Evolutionary conservation across 2,113 vertebrate genomes (phyloP), one percentile per base, ranked within the genome.

Genomic region (Edolisoma coerulescens): DNA sequence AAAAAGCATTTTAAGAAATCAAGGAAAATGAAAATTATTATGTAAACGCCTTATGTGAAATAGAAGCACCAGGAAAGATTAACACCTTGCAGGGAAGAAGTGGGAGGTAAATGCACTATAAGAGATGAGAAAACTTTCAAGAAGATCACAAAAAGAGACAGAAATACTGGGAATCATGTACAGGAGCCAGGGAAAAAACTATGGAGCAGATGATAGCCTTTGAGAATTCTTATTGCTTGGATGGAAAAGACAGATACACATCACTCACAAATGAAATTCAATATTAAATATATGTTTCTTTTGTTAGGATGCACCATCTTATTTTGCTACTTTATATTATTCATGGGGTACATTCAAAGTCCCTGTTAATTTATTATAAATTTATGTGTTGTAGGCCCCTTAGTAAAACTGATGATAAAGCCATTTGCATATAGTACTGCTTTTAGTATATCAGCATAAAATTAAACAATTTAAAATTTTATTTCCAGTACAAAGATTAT

Each of bases 81-180:
- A 96, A 88, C 82, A 97, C 75, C 75, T 85, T 96, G 37, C 47
- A 76, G 35, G 70, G 60, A 94, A 95, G 30, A 45, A 94, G 70
- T 60, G 57, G 91, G 85, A 96, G 86, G 86, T 28, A 95, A 95
- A 69, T 42, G 26, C 76, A 91, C 45, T 76, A 3, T 19, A 69
- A 68, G n/a, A 88, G 27, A 67, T 45, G 71, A 84, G 37, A 90
- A 85, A 52, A 74, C 54, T 41, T 56, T 95, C 41, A 87, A 76
- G 82, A 64, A 63, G 45, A 84, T 42, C 1, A 14, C 26, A 94
- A 96, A 86, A 95, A 22, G 42, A 77, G 33, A 68, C 89, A 90
- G 71, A 44, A 80, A 79, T 87, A 86, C 35, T 54, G 28, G 60
- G 28, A 64, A 79, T 63, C n/a, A n/a, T 13, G 19, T 77, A 81